Base-by-base conservation (phyloP, 2,113 vertebrate genomes). In the Ptyas mucosa region DNA sequence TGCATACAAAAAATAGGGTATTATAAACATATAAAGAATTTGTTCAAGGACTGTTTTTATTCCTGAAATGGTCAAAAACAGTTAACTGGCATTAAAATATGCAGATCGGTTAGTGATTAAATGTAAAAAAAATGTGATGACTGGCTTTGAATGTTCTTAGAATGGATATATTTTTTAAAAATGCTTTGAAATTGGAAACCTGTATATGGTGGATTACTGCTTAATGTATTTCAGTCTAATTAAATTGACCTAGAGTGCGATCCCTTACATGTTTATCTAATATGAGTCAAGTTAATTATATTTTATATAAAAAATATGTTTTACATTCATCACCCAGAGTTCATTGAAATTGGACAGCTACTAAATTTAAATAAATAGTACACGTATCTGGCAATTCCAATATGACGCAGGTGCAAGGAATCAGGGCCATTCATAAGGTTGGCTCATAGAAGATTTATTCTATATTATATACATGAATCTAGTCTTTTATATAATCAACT, bases 41-140 rank as follows among this genome's bases (percentile, higher is more conserved):
- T 1, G 91, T 89, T 90, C 92, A n/a, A 93, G 89, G 85, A 69
- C n/a, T 93, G 55, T 90, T 1, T 93, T 94, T 94, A 93, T 93
- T 9, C 3, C n/a, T 81, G 34, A 81, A 75, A 81, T 81, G 34
- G 34, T 39, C 69, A 18, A 81, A 39, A 21, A 20, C n/a, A 81
- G n/a, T 81, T 39, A 81, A 81, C 8, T 43, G 34, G 34, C 34
- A 21, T 21, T 81, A 81, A 81, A 81, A 81, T 81, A 81, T 81
- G 15, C n/a, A 81, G n/a, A 39, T 20, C 69, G 8, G 18, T 9
- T 81, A 81, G 18, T 81, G 15, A 39, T 81, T 81, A 81, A 21
- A 20, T 81, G 69, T 20, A 18, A 39, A 75, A 64, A 64, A 39
- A 18, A 8, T 21, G 3, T 49, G 46, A 64, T 5, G 2, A 15